Conservation (phyloP, 2,888 invertebrate genomes). For the Saturnia japonica region DNA sequence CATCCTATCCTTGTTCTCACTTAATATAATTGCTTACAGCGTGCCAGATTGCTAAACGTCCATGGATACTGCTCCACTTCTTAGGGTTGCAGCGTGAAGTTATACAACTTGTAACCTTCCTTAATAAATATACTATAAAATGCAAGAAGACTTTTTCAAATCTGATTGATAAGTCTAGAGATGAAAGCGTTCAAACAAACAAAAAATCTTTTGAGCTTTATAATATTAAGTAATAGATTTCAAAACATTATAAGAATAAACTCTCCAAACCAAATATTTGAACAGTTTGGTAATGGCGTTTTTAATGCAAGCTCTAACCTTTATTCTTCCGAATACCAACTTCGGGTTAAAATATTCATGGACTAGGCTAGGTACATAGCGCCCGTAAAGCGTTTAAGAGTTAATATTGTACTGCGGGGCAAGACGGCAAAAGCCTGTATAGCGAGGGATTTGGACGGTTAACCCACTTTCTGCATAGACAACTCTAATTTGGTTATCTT, state of each 20-base stretch:
- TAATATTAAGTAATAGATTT: neutral
- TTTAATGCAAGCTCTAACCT: constrained; percentile 20
- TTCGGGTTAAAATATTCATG: constrained; percentile 36
- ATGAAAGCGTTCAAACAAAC: no score
- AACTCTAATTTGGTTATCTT: constrained; percentile 45
- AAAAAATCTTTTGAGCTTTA: no score
- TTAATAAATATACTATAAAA: no score
- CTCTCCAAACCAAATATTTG: neutral
- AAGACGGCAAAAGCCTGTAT: constrained; percentile 35
- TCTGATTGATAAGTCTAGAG: no score
- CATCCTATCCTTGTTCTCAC: no score
- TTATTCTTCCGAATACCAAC: constrained; percentile 27
- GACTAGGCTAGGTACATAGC: constrained; percentile 28
- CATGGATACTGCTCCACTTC: no score
- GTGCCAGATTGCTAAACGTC: no score
- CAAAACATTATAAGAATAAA: neutral
- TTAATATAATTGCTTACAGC: no score
- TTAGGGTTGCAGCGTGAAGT: no score
- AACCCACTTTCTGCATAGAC: constrained; percentile 40
- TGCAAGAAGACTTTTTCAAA: no score
- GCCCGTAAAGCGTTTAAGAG: constrained; percentile 35
- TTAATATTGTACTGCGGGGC: constrained; percentile 41
- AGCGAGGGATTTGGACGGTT: constrained; percentile 38
- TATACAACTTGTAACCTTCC: no score
- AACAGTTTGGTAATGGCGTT: neutral